Percentiles rank a stretch among this genome's conserved stretches.
Conservation (phyloP, 2,113 vertebrate species). For the Anoura caudifer region DNA sequence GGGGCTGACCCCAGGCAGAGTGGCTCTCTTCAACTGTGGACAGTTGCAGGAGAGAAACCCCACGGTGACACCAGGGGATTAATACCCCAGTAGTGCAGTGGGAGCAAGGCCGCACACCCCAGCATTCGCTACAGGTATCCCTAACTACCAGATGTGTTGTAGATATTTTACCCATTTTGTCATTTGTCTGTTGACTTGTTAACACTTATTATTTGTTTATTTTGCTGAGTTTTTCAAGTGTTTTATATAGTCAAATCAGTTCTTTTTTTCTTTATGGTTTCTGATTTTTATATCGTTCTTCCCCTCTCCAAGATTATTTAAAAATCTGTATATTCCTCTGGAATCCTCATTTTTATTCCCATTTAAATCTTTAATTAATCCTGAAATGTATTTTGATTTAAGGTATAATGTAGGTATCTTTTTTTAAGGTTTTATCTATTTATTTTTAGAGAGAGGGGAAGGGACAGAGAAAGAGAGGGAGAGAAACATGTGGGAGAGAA, state of each 20-base stretch:
- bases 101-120: neutral
- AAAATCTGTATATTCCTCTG: neutral
- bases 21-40: neutral
- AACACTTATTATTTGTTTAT: neutral
- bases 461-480: too few relatives aligned
- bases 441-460: too few relatives aligned
- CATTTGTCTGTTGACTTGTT: neutral
- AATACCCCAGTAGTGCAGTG: neutral
- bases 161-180: neutral
- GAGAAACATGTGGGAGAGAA: too few relatives aligned
- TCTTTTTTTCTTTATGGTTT: neutral
- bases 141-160: neutral
- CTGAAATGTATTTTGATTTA: conserved; percentile 3
- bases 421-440: neutral
- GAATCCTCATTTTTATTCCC: neutral
- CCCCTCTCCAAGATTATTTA: neutral
- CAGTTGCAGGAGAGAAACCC: neutral
- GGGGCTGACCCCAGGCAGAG: neutral
- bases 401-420: neutral
- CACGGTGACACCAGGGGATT: neutral
- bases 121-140: neutral
- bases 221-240: neutral
- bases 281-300: neutral
- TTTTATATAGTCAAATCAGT: neutral
- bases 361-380: neutral